These are phyloP conservation scores for Drosophila nasuta DNA, from an alignment of 1,140 invertebrate species.

Conservation along the genomic window DNA sequence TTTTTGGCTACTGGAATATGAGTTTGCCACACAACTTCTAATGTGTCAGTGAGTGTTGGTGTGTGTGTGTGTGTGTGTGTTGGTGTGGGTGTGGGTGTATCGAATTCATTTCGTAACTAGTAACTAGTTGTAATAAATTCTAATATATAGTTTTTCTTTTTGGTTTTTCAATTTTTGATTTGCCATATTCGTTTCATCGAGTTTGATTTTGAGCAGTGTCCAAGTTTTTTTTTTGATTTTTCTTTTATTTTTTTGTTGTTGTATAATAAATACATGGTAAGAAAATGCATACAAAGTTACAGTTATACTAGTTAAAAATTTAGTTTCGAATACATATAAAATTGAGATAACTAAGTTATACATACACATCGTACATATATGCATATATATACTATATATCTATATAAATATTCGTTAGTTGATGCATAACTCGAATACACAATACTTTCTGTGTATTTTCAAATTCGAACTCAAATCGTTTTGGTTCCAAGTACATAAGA, in stretches of 20 bases:
- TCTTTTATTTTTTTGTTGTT: constrained; percentile 20
- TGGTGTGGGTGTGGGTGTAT: neutral
- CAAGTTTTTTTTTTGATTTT: constrained; percentile 26
- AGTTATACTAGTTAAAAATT: constrained; percentile 80
- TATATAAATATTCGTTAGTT: constrained; percentile 20
- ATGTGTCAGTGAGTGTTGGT: neutral
- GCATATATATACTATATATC: constrained; percentile 35
- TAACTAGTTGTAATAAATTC: constrained; percentile 47
- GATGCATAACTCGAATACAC: constrained; percentile 50
- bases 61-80: neutral
- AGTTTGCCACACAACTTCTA: constrained; percentile 30
- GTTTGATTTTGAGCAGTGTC: constrained; percentile 50
- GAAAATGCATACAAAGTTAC: constrained; percentile 81
- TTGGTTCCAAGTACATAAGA: constrained; percentile 38
- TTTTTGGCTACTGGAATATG: constrained; percentile 46
- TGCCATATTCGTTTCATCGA: constrained; percentile 36
- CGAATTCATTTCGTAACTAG: constrained; percentile 35
- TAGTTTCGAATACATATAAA: constrained; percentile 75
- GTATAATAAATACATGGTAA: constrained; percentile 73
- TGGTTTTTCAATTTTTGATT: constrained; percentile 38
- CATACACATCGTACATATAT: constrained; percentile 5
- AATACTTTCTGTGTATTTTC: constrained; percentile 23
- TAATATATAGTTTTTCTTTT: constrained; percentile 29
- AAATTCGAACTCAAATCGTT: constrained; percentile 36
- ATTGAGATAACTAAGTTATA: constrained; percentile 77